A percentile compares a stretch with the other conserved stretches of the same genome.
Evolutionary conservation across 2,797 vertebrate genomes (phyloP).

Genomic region (Thunnus albacares): DNA sequence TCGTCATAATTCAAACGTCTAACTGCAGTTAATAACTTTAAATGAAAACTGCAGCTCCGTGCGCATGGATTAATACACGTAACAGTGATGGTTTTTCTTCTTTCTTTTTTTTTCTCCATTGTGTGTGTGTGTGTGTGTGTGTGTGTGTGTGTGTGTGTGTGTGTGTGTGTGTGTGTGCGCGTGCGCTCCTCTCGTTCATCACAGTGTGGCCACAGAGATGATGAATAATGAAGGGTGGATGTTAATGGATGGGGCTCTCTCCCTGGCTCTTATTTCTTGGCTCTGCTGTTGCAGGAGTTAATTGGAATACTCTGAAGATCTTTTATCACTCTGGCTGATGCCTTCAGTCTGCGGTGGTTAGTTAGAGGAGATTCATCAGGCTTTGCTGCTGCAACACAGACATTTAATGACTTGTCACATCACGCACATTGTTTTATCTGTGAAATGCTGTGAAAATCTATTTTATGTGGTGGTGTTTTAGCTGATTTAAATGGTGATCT

Average conservation of each 20-base stretch:
- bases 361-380: constrained; percentile 47
- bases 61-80: constrained; percentile 13
- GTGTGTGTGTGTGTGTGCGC: too few relatives aligned
- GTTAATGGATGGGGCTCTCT: constrained; percentile 62
- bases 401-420: constrained; percentile 17
- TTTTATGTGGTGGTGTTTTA: constrained; percentile 2
- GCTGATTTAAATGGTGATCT: background rate
- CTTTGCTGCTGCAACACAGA: constrained; percentile 18
- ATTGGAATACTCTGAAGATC: constrained; percentile 73
- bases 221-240: constrained; percentile 61
- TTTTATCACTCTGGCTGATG: constrained; percentile 65
- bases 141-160: too few relatives aligned
- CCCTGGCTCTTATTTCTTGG: constrained; percentile 50
- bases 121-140: too few relatives aligned
- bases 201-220: constrained; percentile 18
- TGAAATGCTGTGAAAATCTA: constrained; percentile 1
- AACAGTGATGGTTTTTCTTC: constrained; percentile 8
- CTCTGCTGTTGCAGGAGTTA: constrained; percentile 64
- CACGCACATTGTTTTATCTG: background rate
- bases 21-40: background rate
- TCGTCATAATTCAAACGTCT: background rate
- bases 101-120: background rate
- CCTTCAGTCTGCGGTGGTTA: constrained; percentile 54
- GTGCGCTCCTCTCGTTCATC: constrained; percentile 31
- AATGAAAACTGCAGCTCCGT: background rate